Conservation (phyloP, 2,888 invertebrate species). For the Cheilosia impressa region DNA sequence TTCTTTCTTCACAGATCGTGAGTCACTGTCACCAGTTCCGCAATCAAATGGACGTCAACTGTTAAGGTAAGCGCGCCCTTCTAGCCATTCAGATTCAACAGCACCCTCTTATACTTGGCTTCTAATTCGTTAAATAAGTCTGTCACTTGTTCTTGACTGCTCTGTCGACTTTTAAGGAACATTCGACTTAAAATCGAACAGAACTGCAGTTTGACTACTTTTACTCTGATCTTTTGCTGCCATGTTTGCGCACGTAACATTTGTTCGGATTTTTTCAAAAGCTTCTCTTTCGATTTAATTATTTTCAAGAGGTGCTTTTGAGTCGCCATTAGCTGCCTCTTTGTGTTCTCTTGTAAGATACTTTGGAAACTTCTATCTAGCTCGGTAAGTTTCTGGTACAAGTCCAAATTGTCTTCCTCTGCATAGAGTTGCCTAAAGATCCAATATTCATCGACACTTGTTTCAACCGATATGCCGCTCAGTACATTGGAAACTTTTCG, state of each 20-base stretch:
- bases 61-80: slow-evolving; percentile 43
- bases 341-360: slow-evolving; percentile 24
- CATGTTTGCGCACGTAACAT: slow-evolving; percentile 74
- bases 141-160: slow-evolving; percentile 47
- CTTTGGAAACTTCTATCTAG: slow-evolving; percentile 51
- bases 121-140: slow-evolving; percentile 61
- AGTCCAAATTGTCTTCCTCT: slow-evolving; percentile 45
- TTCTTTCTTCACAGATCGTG: slow-evolving; percentile 44
- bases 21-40: slow-evolving; percentile 49
- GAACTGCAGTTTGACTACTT: slow-evolving; percentile 77
- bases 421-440: slow-evolving; percentile 52
- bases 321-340: background rate
- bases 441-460: slow-evolving; percentile 13
- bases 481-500: slow-evolving; percentile 37
- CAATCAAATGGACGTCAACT: slow-evolving; percentile 48
- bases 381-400: slow-evolving; percentile 24
- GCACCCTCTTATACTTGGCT: slow-evolving; percentile 53
- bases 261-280: slow-evolving; percentile 76
- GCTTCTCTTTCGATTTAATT: slow-evolving; percentile 72
- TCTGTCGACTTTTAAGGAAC: slow-evolving; percentile 76
- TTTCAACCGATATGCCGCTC: slow-evolving; percentile 20
- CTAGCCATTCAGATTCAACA: slow-evolving; percentile 35
- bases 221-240: slow-evolving; percentile 76
- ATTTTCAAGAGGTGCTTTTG: slow-evolving; percentile 62
- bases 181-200: slow-evolving; percentile 77